phyloP scores from a whole-genome alignment of 1,140 invertebrate genomes.

The Galendromus occidentalis region DNA sequence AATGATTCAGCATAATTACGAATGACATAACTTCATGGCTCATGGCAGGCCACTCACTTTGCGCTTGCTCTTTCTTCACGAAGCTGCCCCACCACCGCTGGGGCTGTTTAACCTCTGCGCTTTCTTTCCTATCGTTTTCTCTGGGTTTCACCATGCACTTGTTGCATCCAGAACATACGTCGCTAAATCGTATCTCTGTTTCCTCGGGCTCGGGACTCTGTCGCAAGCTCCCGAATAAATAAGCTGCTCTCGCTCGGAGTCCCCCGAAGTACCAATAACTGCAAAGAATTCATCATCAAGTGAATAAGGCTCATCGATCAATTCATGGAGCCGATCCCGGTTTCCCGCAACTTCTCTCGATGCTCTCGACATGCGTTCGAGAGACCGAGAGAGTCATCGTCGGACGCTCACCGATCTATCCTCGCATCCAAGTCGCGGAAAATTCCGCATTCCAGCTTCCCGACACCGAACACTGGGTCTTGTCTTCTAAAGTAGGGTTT shows the following conservation, averaged over 20 bases:
- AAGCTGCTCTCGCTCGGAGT: background rate
- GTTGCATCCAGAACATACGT: background rate
- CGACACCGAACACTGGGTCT: background rate
- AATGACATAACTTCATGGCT: background rate
- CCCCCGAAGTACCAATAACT: background rate
- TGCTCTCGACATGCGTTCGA: too few species aligned
- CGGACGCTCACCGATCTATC: background rate
- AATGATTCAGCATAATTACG: background rate
- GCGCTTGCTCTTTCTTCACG: background rate
- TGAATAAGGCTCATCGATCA: too few species aligned
- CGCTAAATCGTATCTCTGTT: background rate
- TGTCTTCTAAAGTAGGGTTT: background rate
- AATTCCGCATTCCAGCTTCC: background rate
- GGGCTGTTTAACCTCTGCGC: background rate
- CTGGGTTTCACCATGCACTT: background rate
- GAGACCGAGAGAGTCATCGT: too few species aligned
- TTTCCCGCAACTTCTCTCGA: too few species aligned
- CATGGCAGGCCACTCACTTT: background rate
- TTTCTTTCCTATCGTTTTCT: background rate
- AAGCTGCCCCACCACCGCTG: constrained; percentile 1
- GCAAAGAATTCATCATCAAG: background rate
- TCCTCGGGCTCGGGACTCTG: background rate
- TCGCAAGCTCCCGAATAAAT: background rate
- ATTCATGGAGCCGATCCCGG: too few species aligned
- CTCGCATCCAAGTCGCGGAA: background rate